Evolutionary conservation across 2,113 vertebrate species (phyloP).

Genomic region (Crocuta crocuta): DNA sequence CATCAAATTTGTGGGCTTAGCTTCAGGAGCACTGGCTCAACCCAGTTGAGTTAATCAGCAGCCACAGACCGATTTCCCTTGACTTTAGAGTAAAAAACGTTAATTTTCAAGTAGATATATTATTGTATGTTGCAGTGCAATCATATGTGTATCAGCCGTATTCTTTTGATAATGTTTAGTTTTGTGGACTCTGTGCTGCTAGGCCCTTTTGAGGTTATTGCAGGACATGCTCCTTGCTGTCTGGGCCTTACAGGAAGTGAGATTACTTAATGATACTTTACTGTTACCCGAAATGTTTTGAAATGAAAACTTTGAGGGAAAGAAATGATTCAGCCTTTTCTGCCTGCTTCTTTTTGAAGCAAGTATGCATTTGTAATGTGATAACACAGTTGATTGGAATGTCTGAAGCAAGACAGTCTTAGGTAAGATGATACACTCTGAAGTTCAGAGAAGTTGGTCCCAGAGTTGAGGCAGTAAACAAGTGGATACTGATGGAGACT

Average conservation of each 20-base stretch:
- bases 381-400: slow-evolving; percentile 43
- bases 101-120: slow-evolving; percentile 1
- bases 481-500: background rate
- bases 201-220: slow-evolving; percentile 53
- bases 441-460: slow-evolving; percentile 40
- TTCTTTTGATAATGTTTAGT: background rate
- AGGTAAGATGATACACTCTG: slow-evolving; percentile 51
- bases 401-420: slow-evolving; percentile 53
- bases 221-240: slow-evolving; percentile 45
- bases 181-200: slow-evolving; percentile 9
- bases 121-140: background rate
- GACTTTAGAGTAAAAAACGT: background rate
- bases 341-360: slow-evolving; percentile 42
- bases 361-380: slow-evolving; percentile 34
- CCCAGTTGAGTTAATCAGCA: background rate
- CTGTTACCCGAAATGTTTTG: slow-evolving; percentile 43
- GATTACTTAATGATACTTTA: slow-evolving; percentile 69
- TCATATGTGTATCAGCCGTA: background rate
- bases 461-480: slow-evolving; percentile 47
- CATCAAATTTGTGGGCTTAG: slow-evolving; percentile 36
- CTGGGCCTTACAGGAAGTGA: slow-evolving; percentile 65
- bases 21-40: slow-evolving; percentile 2
- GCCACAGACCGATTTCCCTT: background rate
- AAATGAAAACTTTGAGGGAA: slow-evolving; percentile 62
- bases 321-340: slow-evolving; percentile 68